Base-by-base conservation (phyloP, 2,797 vertebrate genomes). In the Pelodytes ibericus region DNA sequence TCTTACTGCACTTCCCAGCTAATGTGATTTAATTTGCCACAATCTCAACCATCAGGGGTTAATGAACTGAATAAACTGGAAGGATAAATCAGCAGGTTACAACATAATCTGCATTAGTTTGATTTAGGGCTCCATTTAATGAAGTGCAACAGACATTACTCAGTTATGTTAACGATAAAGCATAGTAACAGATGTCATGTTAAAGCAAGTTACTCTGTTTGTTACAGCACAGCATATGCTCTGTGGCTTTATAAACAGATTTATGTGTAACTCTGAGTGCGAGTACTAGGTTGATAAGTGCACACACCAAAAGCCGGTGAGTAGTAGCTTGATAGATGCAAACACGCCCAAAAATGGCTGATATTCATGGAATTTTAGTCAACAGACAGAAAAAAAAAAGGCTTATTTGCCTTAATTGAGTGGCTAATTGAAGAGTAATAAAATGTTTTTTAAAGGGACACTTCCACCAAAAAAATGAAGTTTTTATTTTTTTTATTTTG, bases 151-250 rank as follows among this genome's bases (percentile, higher is more conserved):
- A 58, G 56, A 58, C 9, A 25, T 27, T 58, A 26, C 56, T 25
- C 11, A 25, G 27, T 58, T 58, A 20, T 3, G 56, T 27, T 25
- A 25, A 24, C 56, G 3, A 27, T 58, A 27, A 27, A 58, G 56
- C 24, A 58, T 11, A 58, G 56, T 58, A 58, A 58, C 56, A 58
- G 56, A 22, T 58, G 56, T 26, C 24, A 15, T 13, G 56, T 26
- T 27, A 26, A 13, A 44, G 41, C 41, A 15, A 44, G 41, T 44
- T 44, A 44, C 41, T 2, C 10, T 44, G 11, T 44, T 44, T 44
- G 18, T 44, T 44, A 44, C 10, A 9, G 18, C 41, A 44, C 41
- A 44, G 18, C 41, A 44, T 53, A 53, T 53, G 51, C 51, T 53
- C 51, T 20, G n/a, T 16, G 41, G 11, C 41, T 8, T 58, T 24